Evolutionary conservation across 2,797 vertebrate genomes (phyloP).

Genomic region (Hippoglossus hippoglossus): DNA sequence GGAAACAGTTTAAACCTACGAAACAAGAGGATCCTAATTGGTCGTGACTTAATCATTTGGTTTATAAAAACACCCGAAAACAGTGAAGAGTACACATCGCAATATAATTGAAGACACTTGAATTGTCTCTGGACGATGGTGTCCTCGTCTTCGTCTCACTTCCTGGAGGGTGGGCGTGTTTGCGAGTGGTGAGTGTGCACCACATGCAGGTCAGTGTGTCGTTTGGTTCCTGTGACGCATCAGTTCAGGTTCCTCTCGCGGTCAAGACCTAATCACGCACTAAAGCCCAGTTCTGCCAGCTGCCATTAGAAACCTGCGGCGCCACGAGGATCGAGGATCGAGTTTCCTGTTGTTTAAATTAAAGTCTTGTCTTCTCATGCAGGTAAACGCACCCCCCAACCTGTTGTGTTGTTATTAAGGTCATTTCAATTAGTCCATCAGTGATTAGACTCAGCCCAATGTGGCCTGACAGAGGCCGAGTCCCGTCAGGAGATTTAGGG

Average conservation of each 20-base stretch:
- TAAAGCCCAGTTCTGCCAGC: constrained; percentile 64
- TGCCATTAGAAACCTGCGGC: constrained; percentile 70
- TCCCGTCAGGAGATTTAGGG: constrained; percentile 16
- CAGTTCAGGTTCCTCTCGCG: constrained; percentile 60
- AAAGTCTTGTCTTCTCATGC: neutral
- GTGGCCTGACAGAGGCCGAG: constrained; percentile 36
- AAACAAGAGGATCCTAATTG: no score
- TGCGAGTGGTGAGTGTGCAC: constrained; percentile 1
- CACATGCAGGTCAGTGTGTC: constrained; percentile 65
- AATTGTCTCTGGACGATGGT: neutral
- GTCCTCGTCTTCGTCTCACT: neutral
- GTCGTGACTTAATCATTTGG: no score
- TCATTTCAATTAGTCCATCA: constrained; percentile 62
- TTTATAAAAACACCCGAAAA: no score
- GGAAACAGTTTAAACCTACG: no score
- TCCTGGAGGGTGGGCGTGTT: neutral
- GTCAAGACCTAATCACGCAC: constrained; percentile 63
- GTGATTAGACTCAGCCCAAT: constrained; percentile 68
- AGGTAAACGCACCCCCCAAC: constrained; percentile 23
- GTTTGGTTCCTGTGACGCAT: constrained; percentile 53
- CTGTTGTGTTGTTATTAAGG: constrained; percentile 65
- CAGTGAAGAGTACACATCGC: no score
- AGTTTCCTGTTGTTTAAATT: neutral
- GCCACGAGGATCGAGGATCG: neutral
- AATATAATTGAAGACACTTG: no score